phyloP scores from a whole-genome alignment of 2,797 vertebrate species.

The Ctenochaetus hawaiiensis region DNA sequence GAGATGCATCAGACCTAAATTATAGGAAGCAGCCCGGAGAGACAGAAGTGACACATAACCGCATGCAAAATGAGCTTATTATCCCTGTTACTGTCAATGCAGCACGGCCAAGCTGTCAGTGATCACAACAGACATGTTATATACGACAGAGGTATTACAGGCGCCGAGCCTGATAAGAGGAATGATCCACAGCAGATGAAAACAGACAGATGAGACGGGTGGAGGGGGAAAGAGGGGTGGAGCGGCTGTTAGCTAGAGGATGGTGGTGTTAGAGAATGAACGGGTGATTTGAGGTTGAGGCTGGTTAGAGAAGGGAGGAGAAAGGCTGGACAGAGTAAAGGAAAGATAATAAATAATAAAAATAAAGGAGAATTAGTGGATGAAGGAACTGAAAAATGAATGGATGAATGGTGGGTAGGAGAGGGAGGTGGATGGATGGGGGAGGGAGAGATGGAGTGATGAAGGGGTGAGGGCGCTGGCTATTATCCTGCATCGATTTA shows the following conservation, averaged over 20 bases:
- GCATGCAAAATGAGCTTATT: conserved; percentile 78
- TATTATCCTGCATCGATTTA: conserved; percentile 84
- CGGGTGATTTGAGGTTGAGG: conserved; percentile 27
- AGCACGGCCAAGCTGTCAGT: conserved; percentile 70
- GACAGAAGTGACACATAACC: conserved; percentile 66
- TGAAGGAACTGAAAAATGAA: conserved; percentile 25
- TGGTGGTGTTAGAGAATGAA: not conserved
- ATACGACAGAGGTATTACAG: conserved; percentile 60
- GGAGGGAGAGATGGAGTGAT: conserved; percentile 50
- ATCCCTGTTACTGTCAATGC: conserved; percentile 70
- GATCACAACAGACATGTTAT: conserved; percentile 79
- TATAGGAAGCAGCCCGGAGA: conserved; percentile 71
- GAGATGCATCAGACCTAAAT: conserved; percentile 70
- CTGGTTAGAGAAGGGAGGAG: conserved; percentile 3
- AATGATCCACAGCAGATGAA: conserved; percentile 71
- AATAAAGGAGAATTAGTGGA: conserved; percentile 2
- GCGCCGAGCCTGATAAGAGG: conserved; percentile 60
- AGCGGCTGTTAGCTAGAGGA: conserved; percentile 26
- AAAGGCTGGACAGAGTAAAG: conserved; percentile 16
- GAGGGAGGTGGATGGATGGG: conserved; percentile 26
- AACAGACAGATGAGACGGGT: conserved; percentile 61
- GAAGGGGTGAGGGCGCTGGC: conserved; percentile 67
- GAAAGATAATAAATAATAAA: too few relatives aligned
- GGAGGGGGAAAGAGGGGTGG: conserved; percentile 1
- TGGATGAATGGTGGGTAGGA: conserved; percentile 31